Evolutionary conservation across 1,140 invertebrate genomes (phyloP), one percentile per base, ranked within the genome.

Genomic region (Brachionus manjavacas): DNA sequence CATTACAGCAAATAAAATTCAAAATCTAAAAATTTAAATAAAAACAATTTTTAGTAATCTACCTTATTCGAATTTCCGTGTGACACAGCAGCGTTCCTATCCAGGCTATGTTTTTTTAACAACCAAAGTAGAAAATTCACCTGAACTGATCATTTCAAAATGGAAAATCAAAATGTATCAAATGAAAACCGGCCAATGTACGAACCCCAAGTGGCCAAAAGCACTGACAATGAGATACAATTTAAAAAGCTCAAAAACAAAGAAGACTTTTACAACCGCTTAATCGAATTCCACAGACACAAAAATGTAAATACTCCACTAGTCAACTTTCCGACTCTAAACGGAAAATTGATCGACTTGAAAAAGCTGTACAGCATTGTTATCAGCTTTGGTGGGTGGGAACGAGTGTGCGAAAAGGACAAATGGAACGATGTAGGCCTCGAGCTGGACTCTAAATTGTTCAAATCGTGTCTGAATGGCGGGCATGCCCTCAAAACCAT

Each of bases 361-460:
- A 96, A 95, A 90, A 92, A 94, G 66, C 92, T 98, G 74, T 97
- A 97, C 89, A 92, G 92, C 85, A 92, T 95, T 86, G 95, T 97
- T n/a, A 96, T 94, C 85, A 93, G 93, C 76, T 92, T 94, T 87
- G 95, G 95, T 87, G 96, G 96, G 87, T 95, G 95, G 92, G 92
- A 95, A 86, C 96, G 95, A 93, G 95, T 97, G 90, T 92, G 91
- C 89, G 92, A 92, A 86, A 93, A 93, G 86, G 94, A 95, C 86
- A 92, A 93, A 72, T 96, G 95, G 95, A 68, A 20, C 28, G 93
- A 94, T 80, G 91, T 92, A 78, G 91, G 96, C 84, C 91, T 94
- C 86, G 92, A 93, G 84, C 92, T 93, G 81, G 92, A 96, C 88
- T 91, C 93, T 85, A 88, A 81, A 81, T 16, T 96, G 23, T 93